A percentile compares a stretch with the other conserved stretches of the same genome.
Conservation (phyloP, 2,113 vertebrate species). For the Petroica traversi region DNA sequence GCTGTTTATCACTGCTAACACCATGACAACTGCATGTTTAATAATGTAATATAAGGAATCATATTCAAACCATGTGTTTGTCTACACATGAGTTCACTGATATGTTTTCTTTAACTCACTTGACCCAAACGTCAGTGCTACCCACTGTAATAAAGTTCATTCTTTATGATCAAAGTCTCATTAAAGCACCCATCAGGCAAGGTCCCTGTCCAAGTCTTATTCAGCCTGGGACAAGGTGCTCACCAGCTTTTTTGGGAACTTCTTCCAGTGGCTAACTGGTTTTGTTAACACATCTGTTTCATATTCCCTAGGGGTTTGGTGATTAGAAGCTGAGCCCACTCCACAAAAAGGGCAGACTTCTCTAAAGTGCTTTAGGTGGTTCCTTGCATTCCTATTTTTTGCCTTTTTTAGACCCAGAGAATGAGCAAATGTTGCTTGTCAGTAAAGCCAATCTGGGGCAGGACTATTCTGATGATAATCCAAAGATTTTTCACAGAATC, state of each 20-base stretch:
- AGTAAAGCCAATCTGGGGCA: background rate
- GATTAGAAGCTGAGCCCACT: background rate
- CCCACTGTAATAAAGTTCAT: background rate
- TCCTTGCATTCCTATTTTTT: background rate
- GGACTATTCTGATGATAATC: background rate
- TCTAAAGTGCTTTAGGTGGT: background rate
- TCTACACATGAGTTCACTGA: background rate
- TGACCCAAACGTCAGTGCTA: background rate
- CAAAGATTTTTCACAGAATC: background rate
- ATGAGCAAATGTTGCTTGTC: background rate
- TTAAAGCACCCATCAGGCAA: background rate
- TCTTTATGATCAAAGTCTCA: background rate
- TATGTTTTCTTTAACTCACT: background rate
- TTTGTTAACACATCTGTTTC: background rate
- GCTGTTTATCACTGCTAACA: constrained; percentile 22
- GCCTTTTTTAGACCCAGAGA: background rate
- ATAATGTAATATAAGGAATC: background rate
- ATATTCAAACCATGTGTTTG: background rate
- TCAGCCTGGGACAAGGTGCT: background rate
- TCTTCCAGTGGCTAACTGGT: background rate
- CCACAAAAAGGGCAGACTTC: too few species aligned
- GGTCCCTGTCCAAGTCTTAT: background rate
- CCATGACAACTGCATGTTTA: background rate
- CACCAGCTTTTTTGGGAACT: background rate
- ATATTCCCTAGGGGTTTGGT: rapidly evolving